Evolutionary conservation across 2,113 vertebrate species (phyloP), one percentile per base, ranked within the genome.

Genomic region (Ornithorhynchus anatinus): DNA sequence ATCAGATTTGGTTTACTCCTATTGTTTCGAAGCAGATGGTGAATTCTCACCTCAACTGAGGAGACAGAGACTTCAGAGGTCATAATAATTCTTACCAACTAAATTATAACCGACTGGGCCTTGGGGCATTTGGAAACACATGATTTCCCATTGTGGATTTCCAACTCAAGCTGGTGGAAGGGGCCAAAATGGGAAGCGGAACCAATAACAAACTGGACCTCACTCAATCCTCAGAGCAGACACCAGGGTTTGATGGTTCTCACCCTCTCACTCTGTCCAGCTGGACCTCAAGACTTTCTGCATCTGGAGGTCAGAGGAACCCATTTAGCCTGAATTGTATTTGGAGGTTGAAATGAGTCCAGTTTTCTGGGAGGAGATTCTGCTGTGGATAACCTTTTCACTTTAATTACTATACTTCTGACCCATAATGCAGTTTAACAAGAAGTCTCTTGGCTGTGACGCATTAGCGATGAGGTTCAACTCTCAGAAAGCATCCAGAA

Each of bases 11-110:
- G 25, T 72, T 52, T 83, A 44, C 62, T 81, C 53, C 40, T 80
- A 47, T 32, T 72, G 32, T 69, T 89, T 71, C 36, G 64, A 88
- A 88, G 74, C 72, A 91, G 67, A 91, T 87, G 84, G 85, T 27
- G 42, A 84, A 83, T 79, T 54, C 45, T 84, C 73, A 91, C 65
- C 78, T 89, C 81, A 80, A 63, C 59, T 86, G 70, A 29, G 42
- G 65, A 50, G 51, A 27, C 77, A 77, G 38, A 65, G 75, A 58
- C 63, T 64, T 86, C 57, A 42, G 79, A 89, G 69, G 52, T 71
- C 59, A 88, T 79, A 85, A 40, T 61, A 81, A 63, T 32, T 38
- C 57, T 85, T 84, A 78, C 51, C 72, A 71, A 64, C 20, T 84
- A 53, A 78, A 75, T 85, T 82, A 69, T 54, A 76, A 78, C 70